Evolutionary conservation across 2,888 invertebrate genomes (phyloP), one percentile per base, ranked within the genome.

Genomic region (Synergus laeviventris): DNA sequence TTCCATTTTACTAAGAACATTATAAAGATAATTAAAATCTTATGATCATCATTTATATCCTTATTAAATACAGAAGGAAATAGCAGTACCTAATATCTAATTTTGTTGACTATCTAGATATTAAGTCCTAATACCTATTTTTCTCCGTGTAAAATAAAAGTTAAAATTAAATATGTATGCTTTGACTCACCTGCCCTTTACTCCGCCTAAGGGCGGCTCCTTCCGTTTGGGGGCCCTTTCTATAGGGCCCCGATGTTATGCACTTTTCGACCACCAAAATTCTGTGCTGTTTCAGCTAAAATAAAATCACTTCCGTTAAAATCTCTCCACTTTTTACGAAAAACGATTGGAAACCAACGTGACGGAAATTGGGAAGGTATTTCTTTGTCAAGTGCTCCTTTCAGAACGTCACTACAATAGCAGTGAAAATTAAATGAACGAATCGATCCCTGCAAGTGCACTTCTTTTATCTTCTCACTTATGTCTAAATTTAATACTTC

Each of bases 201-300:
- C 78, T 83, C 89, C 90, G 89, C 90, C 90, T 85, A 76, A 64
- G 81, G 90, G 90, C 90, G 89, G 88, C 61, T 81, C 74, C 81
- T 81, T 70, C 61, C 70, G 76, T 83, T 85, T 85, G 85, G 89
- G 89, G 89, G 87, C 89, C 89, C 88, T 85, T 85, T 86, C 82
- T 85, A 83, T 81, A 86, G 87, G 89, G 88, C 89, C 89, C 89
- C 88, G 75, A 82, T 76, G 84, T 81, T 76, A 85, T 76, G 62
- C 83, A 77, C 85, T 78, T 83, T 82, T 79, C 80, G 84, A 77
- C 83, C 84, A 85, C 87, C 86, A 87, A 88, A 88, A 87, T 82
- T 82, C 84, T 77, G 89, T 89, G 89, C 89, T 90, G 87, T 84
- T 82, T 85, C 89, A 90, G 90, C 90, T 90, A 87, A 81, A 79